Conservation (phyloP, 2,888 invertebrate species). For the Rhopalosiphum nymphaeae region DNA sequence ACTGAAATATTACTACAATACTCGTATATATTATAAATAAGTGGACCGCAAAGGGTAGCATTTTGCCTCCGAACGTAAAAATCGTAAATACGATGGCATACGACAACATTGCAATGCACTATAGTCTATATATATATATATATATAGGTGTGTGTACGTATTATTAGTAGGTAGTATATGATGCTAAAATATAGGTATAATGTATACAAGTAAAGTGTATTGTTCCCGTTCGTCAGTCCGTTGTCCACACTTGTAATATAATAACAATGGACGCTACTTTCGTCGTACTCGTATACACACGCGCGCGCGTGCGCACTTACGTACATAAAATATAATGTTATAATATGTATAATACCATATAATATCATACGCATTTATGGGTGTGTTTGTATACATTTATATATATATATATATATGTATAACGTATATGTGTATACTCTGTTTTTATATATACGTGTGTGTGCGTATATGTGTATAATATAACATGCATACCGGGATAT, state of each 20-base stretch:
- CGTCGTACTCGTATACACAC: not conserved
- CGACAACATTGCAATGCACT: not conserved
- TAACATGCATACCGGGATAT: constrained; percentile 15
- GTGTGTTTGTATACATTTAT: not conserved
- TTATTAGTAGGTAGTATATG: not conserved
- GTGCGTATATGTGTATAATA: not conserved
- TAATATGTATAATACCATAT: not conserved
- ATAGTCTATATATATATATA: not conserved
- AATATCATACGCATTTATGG: not conserved
- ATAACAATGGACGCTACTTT: not conserved
- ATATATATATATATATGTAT: not conserved
- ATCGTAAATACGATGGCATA: not conserved
- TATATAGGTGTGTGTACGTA: not conserved
- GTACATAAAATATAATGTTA: not conserved
- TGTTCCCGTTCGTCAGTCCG: not conserved
- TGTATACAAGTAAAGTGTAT: not conserved
- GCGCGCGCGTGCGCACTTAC: not conserved
- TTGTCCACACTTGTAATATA: not conserved
- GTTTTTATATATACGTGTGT: no score
- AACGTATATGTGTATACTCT: no score
- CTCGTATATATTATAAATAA: not conserved
- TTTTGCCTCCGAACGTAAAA: not conserved
- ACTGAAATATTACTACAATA: not conserved
- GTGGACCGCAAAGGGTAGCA: not conserved
- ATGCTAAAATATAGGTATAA: not conserved